A percentile compares a stretch with the other conserved stretches of the same genome.
Evolutionary conservation across 2,113 vertebrate species (phyloP).

Genomic region (Chiloscyllium plagiosum): DNA sequence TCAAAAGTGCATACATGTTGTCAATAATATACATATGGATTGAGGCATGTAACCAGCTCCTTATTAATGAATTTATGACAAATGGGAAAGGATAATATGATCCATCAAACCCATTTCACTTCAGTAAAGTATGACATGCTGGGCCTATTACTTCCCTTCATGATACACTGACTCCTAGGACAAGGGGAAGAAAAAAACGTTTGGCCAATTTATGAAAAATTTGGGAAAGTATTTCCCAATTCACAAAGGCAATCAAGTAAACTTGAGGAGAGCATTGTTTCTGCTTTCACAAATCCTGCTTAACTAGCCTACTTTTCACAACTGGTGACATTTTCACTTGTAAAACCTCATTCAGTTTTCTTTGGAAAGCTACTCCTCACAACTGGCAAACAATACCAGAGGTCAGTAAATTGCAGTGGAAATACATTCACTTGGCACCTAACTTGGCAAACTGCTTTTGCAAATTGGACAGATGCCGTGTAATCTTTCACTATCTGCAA

Average conservation of each 20-base stretch:
- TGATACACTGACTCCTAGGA: background rate
- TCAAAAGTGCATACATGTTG: slow-evolving; percentile 6
- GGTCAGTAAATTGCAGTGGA: background rate
- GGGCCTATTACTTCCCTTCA: background rate
- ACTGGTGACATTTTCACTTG: background rate
- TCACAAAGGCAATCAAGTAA: background rate
- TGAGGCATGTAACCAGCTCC: background rate
- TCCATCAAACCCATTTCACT: background rate
- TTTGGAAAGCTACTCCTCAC: background rate
- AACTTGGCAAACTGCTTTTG: background rate
- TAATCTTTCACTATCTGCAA: too few species aligned
- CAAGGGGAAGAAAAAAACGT: background rate
- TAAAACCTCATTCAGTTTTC: background rate
- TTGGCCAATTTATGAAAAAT: background rate
- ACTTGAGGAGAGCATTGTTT: background rate
- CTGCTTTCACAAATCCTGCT: background rate
- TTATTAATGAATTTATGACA: background rate
- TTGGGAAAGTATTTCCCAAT: background rate
- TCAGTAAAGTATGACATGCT: background rate
- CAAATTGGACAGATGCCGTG: background rate
- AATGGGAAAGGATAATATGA: background rate
- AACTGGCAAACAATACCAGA: background rate
- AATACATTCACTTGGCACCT: background rate
- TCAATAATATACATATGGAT: background rate
- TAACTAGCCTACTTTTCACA: background rate